phyloP scores from a whole-genome alignment of 2,797 vertebrate genomes.

The Sebastes goodei region DNA sequence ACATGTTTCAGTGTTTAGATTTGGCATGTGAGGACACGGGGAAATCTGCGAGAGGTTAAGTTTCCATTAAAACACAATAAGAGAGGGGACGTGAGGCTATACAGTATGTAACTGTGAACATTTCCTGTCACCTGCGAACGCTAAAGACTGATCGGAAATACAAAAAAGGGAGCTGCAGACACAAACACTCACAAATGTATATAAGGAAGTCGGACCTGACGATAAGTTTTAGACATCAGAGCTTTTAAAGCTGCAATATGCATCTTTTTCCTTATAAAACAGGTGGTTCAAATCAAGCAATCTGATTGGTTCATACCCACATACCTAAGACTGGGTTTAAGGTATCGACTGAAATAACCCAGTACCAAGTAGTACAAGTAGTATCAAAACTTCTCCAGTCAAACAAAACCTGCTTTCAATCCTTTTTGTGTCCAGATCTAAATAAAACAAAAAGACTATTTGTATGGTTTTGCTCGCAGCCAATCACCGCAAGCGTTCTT shows the following conservation, averaged over 20 bases:
- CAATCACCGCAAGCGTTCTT: no score
- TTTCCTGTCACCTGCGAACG: neutral
- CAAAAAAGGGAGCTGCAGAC: neutral
- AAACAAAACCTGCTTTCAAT: no score
- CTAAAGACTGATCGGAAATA: neutral
- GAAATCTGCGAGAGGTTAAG: neutral
- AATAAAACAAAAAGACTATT: accelerated
- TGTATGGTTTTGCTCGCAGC: no score
- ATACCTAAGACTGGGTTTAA: no score
- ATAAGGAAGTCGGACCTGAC: neutral
- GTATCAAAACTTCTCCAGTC: no score
- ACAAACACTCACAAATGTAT: neutral
- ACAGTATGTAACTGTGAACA: neutral
- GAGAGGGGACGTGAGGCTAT: neutral
- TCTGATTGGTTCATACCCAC: no score
- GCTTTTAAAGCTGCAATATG: neutral
- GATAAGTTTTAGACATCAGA: neutral
- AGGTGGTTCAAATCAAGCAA: no score
- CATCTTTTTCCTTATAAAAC: neutral
- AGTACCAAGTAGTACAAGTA: no score
- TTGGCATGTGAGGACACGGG: neutral
- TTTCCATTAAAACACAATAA: constrained; percentile 24
- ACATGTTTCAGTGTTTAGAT: constrained; percentile 6
- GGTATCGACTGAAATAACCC: no score
- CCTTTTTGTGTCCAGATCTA: no score